These are phyloP conservation scores for Leptestheria dahalacensis DNA, from an alignment of 1,140 invertebrate genomes.

Conservation along the genomic window DNA sequence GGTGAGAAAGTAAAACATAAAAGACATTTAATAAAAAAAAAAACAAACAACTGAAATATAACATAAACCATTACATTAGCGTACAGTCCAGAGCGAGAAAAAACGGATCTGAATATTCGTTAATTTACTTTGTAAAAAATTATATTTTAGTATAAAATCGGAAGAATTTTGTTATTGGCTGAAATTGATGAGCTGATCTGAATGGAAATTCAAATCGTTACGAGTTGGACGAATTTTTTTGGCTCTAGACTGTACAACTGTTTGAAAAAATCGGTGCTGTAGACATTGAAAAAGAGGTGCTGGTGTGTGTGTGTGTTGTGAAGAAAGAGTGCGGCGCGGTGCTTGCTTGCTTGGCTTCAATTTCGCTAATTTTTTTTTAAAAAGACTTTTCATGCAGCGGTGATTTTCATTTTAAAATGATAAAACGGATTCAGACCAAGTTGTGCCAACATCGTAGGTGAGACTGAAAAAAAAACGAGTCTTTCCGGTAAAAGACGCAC, in stretches of 20 bases:
- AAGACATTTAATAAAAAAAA: slow-evolving; percentile 3
- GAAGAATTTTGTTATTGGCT: background rate
- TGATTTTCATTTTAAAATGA: background rate
- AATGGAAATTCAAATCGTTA: no score
- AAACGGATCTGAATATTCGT: no score
- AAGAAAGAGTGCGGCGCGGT: background rate
- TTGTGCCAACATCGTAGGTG: background rate
- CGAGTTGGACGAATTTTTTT: no score
- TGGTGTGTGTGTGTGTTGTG: background rate
- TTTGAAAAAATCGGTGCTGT: background rate
- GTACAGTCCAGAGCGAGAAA: no score
- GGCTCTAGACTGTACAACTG: no score
- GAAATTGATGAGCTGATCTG: no score
- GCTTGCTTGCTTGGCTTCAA: no score
- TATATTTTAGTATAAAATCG: background rate
- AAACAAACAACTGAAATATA: background rate
- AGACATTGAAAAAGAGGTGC: no score
- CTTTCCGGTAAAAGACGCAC: background rate
- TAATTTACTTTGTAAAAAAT: background rate
- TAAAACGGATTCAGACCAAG: no score
- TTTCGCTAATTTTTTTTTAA: no score
- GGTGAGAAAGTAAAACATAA: background rate
- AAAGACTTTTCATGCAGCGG: background rate
- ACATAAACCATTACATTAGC: no score
- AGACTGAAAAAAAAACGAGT: background rate